Evolutionary conservation across 2,888 invertebrate genomes (phyloP).

Genomic region (Liodrosophila aerea): DNA sequence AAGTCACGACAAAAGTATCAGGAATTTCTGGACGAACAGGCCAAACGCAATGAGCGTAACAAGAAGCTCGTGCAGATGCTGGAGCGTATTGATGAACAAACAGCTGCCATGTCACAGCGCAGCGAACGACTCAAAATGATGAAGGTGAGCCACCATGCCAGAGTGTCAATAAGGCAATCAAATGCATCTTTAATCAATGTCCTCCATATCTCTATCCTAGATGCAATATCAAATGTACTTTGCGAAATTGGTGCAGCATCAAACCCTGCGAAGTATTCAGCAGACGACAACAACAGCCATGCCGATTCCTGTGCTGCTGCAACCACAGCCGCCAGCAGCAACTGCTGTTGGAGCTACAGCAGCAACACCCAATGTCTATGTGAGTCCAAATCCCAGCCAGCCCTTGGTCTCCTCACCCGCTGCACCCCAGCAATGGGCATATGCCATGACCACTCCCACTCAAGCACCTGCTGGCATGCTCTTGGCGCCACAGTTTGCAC

Average conservation of each 20-base stretch:
- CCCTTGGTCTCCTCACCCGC: no score
- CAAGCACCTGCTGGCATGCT: slow-evolving; percentile 56
- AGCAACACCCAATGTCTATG: slow-evolving; percentile 2
- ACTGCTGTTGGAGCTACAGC: slow-evolving; percentile 16
- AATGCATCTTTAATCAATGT: slow-evolving; percentile 21
- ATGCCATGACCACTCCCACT: slow-evolving; percentile 67
- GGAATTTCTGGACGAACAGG: slow-evolving; percentile 84
- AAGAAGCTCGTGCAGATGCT: slow-evolving; percentile 84
- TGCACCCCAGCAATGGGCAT: slow-evolving; percentile 67
- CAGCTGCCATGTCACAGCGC: slow-evolving; percentile 84
- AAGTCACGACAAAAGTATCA: slow-evolving; percentile 80
- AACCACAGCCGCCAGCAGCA: slow-evolving; percentile 35
- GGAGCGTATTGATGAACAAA: slow-evolving; percentile 85
- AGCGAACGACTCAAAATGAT: slow-evolving; percentile 85
- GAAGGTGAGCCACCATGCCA: slow-evolving; percentile 83
- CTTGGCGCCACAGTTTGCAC: slow-evolving; percentile 58
- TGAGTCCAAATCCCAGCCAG: slow-evolving; percentile 18
- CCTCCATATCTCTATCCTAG: slow-evolving; percentile 44
- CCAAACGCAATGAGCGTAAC: slow-evolving; percentile 85
- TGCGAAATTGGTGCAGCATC: slow-evolving; percentile 81
- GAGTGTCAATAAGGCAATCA: slow-evolving; percentile 4
- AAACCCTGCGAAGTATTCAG: slow-evolving; percentile 78
- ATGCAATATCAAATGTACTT: slow-evolving; percentile 82
- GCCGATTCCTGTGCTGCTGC: slow-evolving; percentile 39
- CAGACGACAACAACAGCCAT: slow-evolving; percentile 44